A percentile compares a stretch with the other conserved stretches of the same genome.
Conservation (phyloP, 2,113 vertebrate species). For the Semnornis frantzii region DNA sequence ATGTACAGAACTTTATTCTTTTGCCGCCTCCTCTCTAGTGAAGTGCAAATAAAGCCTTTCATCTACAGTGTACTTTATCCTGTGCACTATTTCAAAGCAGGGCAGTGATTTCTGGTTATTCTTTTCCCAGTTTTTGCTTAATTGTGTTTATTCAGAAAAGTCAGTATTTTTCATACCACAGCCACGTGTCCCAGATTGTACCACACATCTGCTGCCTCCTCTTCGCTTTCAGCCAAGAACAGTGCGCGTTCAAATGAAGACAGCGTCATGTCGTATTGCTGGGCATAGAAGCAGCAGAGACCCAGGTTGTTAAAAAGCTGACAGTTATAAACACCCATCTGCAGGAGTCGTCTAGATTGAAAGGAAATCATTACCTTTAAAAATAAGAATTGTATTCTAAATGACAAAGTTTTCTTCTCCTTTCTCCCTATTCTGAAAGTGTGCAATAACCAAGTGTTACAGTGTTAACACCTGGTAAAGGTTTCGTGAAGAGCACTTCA, state of each 20-base stretch:
- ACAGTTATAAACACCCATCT: conserved; percentile 98
- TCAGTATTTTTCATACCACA: conserved; percentile 81
- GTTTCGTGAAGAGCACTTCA: background rate
- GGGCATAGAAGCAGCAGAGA: conserved; percentile 96
- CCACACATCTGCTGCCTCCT: conserved; percentile 94
- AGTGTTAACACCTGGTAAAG: background rate
- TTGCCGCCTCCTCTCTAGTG: background rate
- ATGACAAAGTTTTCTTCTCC: background rate
- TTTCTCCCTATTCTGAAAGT: background rate
- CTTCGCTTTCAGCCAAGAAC: conserved; percentile 87
- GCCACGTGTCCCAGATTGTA: conserved; percentile 96
- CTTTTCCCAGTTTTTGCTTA: background rate
- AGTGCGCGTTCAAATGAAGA: conserved; percentile 93
- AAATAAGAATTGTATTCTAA: background rate
- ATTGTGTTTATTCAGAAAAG: background rate
- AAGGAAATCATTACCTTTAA: background rate
- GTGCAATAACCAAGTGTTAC: background rate
- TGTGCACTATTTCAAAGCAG: background rate
- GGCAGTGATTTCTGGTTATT: background rate
- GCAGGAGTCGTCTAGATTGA: conserved; percentile 87
- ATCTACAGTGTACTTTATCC: background rate
- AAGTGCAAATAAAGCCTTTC: background rate
- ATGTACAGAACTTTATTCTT: background rate
- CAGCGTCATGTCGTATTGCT: conserved; percentile 98
- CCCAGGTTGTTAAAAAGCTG: conserved; percentile 98